These are phyloP conservation scores for Meloidogyne floridensis DNA, from an alignment of 1,140 invertebrate species.

Conservation along the genomic window DNA sequence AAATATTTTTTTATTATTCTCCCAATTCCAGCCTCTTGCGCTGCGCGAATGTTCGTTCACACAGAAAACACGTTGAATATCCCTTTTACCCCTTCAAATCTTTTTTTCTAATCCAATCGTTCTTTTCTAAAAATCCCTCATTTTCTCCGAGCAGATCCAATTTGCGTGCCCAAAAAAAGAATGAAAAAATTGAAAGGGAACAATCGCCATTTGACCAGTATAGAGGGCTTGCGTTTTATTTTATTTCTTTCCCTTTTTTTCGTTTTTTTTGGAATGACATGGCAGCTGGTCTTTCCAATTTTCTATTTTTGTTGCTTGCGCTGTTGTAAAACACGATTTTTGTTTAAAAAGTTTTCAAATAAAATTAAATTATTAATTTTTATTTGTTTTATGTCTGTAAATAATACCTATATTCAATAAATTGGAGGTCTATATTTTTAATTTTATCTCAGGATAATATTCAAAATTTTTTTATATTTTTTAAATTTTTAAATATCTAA, in stretches of 20 bases:
- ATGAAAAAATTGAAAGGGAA: not conserved
- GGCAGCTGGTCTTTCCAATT: not conserved
- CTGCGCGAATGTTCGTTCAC: constrained; percentile 8
- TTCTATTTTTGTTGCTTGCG: not conserved
- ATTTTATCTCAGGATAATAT: too few species aligned
- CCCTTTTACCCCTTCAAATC: not conserved
- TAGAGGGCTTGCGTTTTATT: not conserved
- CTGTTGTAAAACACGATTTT: not conserved
- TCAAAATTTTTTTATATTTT: too few species aligned
- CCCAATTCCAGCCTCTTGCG: constrained; percentile 4
- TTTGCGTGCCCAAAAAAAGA: not conserved
- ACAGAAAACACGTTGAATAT: constrained; percentile 6
- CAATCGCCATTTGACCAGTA: not conserved
- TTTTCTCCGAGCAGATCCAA: not conserved
- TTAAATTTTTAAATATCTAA: too few species aligned
- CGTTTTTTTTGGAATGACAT: not conserved
- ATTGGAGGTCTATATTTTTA: too few species aligned
- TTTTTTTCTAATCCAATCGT: not conserved
- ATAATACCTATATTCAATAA: too few species aligned
- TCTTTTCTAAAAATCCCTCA: not conserved
- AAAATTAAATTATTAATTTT: not conserved
- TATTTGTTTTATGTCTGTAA: too few species aligned
- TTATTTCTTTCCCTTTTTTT: not conserved
- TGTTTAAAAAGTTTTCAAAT: not conserved
- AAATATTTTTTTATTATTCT: constrained; percentile 4